Conservation (phyloP, 1,140 invertebrate species). For the Eriocheir sinensis region DNA sequence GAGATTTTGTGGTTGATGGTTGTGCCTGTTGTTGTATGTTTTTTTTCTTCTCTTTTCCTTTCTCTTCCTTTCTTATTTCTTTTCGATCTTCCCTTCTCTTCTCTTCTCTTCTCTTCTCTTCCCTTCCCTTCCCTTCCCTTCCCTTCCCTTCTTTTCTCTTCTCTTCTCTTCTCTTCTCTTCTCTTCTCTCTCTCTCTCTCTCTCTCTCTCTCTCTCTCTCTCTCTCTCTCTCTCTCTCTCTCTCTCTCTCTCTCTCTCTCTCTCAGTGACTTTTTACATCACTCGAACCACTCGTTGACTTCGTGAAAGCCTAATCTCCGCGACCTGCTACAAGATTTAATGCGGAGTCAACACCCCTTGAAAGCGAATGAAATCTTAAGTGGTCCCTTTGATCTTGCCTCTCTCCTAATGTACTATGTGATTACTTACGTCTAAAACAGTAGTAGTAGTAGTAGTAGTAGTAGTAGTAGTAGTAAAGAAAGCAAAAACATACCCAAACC, state of each 20-base stretch:
- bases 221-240: no score
- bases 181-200: background rate
- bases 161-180: background rate
- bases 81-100: no score
- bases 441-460: conserved; percentile 24
- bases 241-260: no score
- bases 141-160: background rate
- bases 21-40: no score
- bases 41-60: no score
- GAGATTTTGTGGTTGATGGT: no score
- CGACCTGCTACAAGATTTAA: background rate
- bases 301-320: background rate
- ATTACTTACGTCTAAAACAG: background rate
- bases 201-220: background rate
- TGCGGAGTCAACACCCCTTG: background rate
- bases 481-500: no score
- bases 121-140: background rate
- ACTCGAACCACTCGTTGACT: no score
- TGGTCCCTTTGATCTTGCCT: background rate
- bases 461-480: background rate
- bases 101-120: no score
- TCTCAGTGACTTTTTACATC: no score
- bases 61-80: no score
- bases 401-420: background rate
- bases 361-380: background rate